These are phyloP conservation scores for Callitettix versicolor DNA, from an alignment of 1,140 invertebrate species.

Conservation along the genomic window DNA sequence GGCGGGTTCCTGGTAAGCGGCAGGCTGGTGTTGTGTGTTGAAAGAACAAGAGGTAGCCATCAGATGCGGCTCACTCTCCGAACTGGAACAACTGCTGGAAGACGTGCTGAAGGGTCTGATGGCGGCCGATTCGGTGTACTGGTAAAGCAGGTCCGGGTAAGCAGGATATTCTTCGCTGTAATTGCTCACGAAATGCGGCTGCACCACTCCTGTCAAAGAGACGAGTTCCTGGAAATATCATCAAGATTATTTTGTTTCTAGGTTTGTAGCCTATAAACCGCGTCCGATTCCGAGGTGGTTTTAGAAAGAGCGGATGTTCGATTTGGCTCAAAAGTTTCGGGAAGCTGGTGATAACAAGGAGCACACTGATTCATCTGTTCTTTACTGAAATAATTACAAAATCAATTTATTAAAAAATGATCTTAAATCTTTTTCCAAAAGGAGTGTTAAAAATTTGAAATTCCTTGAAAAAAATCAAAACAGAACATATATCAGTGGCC, in stretches of 20 bases:
- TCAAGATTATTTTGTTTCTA: neutral
- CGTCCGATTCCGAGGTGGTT: too few species aligned
- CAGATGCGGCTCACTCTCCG: slow-evolving; percentile 13
- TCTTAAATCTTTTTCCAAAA: too few species aligned
- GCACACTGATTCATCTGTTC: too few species aligned
- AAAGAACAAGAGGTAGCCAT: slow-evolving; percentile 22
- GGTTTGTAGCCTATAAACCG: too few species aligned
- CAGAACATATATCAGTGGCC: too few species aligned
- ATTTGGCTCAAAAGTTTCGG: too few species aligned
- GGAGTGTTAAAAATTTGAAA: too few species aligned
- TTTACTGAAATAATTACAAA: too few species aligned
- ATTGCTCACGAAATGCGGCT: neutral
- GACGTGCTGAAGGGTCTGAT: slow-evolving; percentile 35
- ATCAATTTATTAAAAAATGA: too few species aligned
- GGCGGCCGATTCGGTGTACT: slow-evolving; percentile 16
- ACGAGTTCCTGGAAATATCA: neutral
- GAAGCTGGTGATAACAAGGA: too few species aligned
- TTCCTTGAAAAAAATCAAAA: too few species aligned
- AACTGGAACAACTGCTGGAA: slow-evolving; percentile 26
- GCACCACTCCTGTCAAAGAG: neutral
- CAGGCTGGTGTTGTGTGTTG: slow-evolving; percentile 23
- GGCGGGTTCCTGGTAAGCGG: slow-evolving; percentile 27
- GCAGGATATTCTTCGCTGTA: slow-evolving; percentile 13
- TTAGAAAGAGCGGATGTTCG: too few species aligned
- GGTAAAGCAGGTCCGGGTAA: slow-evolving; percentile 23